Evolutionary conservation across 92 coral and sea anemone species (phyloP), one percentile per base, ranked within the genome.

Genomic region (Epizoanthus ramosus): DNA sequence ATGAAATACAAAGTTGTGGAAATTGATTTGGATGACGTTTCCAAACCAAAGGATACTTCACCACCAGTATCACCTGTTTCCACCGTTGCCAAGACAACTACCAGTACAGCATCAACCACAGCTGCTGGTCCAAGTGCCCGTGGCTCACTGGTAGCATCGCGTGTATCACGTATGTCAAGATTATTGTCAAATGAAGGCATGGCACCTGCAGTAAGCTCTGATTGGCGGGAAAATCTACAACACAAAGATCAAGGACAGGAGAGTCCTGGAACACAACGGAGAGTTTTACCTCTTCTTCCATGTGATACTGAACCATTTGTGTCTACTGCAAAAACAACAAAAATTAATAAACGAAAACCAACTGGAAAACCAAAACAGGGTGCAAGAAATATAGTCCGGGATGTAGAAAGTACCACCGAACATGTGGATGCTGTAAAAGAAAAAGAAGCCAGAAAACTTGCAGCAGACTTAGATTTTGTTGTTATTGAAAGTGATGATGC

Each of bases 241-340:
- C 67, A 81, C 59, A 76, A 65, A 19, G 86, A 87, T 54, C 73
- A 85, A 73, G 5, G 41, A 22, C 43, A 19, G 24, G 91, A 75
- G 16, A 88, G 91, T 39, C 97, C 97, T 22, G 70, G 89, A 25
- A 60, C 88, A 24, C 90, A 88, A 76, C 89, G 93, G 31, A 87
- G 97, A 43, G 60, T 85, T 9, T 80, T 93, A 60, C 97, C 97
- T 71, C 84, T 84, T 33, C 79, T 91, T 61, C 97, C 97, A 14
- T 31, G 79, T 16, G 61, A 65, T 66, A 91, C 81, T 43, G 89
- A 93, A 76, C 97, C 97, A 4, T 93, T 60, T 71, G 85, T 89
- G n/a, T 90, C 97, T 3, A 93, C 97, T 18, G 88, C 83, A 43
- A 89, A 93, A 64, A 88, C 95, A 58, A 93, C 97, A 10, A 93